These are phyloP conservation scores for Leptopilina boulardi DNA, from an alignment of 1,140 invertebrate genomes.

Conservation along the genomic window DNA sequence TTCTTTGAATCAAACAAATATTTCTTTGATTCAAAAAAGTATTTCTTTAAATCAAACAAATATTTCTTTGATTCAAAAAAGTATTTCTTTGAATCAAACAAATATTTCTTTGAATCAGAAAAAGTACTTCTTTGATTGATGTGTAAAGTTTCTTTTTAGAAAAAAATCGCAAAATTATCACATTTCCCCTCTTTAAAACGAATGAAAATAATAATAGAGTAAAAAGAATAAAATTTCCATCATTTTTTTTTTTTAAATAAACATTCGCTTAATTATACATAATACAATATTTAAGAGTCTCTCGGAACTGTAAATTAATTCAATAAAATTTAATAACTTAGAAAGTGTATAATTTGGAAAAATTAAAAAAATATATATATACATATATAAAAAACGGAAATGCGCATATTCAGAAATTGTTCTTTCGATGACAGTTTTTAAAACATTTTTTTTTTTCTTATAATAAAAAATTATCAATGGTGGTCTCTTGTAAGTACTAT, in stretches of 20 bases:
- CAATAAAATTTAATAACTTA: not conserved
- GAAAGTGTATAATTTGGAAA: not conserved
- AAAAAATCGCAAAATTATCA: no score
- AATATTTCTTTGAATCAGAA: no score
- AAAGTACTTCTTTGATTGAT: no score
- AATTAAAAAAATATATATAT: not conserved
- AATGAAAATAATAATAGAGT: no score
- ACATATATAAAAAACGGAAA: not conserved
- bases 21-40: no score
- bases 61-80: no score
- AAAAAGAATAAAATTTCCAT: not conserved
- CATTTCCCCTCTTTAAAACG: no score
- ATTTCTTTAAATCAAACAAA: no score
- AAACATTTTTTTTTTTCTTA: no score
- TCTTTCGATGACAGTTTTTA: not conserved
- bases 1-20: no score
- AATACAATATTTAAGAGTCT: not conserved
- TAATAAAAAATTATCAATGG: constrained; percentile 1
- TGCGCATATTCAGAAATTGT: not conserved
- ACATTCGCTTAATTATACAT: not conserved
- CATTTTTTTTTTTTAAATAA: not conserved
- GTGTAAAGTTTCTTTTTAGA: no score
- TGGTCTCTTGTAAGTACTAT: constrained; percentile 34
- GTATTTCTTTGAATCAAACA: no score
- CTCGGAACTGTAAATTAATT: not conserved